Evolutionary conservation across 2,888 invertebrate genomes (phyloP).

Genomic region (Caenorhabditis auriculariae): DNA sequence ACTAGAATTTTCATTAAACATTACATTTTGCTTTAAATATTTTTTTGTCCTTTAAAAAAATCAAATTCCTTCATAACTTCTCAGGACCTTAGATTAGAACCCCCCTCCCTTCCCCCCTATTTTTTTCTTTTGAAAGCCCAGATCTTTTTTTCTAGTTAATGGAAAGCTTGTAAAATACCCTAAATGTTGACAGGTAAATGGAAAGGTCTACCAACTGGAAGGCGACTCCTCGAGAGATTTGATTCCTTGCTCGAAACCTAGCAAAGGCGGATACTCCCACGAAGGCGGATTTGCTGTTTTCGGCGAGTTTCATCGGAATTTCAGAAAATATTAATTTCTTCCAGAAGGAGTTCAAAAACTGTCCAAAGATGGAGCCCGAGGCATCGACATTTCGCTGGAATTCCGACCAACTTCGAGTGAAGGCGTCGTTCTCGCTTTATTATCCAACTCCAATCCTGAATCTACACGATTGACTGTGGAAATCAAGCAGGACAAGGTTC

Average conservation of each 20-base stretch:
- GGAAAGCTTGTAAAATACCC: too few relatives aligned
- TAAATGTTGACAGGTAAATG: conserved; percentile 8
- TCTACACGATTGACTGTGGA: conserved; percentile 17
- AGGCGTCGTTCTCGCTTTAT: conserved; percentile 26
- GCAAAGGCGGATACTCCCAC: conserved; percentile 49
- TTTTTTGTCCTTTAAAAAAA: too few relatives aligned
- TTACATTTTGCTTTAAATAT: too few relatives aligned
- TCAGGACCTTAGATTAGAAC: too few relatives aligned
- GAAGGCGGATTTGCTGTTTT: conserved; percentile 55
- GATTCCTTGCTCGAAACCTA: conserved; percentile 42
- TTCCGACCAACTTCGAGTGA: conserved; percentile 22
- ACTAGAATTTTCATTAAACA: too few relatives aligned
- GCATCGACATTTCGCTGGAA: conserved; percentile 23
- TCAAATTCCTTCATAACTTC: too few relatives aligned
- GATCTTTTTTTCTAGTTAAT: too few relatives aligned
- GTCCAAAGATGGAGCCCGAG: neutral
- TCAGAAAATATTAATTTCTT: neutral
- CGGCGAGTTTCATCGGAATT: conserved; percentile 15
- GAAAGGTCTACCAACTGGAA: conserved; percentile 4
- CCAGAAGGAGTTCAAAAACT: conserved; percentile 3
- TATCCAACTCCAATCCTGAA: conserved; percentile 23
- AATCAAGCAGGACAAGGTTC: conserved; percentile 64
- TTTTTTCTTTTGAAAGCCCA: too few relatives aligned
- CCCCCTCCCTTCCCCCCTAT: too few relatives aligned
- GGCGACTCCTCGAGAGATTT: conserved; percentile 38